Conservation (phyloP, 2,888 invertebrate genomes). For the Strigamia transsilvanica region DNA sequence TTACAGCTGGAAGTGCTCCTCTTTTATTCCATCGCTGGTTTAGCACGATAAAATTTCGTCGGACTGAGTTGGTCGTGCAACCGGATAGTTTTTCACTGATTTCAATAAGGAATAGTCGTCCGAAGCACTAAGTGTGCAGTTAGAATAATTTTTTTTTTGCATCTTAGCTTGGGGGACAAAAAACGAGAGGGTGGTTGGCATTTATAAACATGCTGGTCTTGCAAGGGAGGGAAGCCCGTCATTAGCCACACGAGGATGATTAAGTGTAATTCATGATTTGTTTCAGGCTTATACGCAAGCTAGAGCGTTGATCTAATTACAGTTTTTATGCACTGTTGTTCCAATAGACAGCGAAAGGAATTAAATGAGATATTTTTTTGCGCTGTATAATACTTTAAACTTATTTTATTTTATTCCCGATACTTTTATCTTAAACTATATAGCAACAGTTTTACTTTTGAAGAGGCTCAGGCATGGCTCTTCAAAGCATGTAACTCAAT, state of each 20-base stretch:
- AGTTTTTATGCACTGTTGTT: neutral
- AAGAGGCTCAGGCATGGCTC: slow-evolving; percentile 41
- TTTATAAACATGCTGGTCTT: slow-evolving; percentile 24
- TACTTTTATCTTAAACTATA: slow-evolving; percentile 20
- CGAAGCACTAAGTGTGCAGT: neutral
- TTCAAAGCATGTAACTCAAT: slow-evolving; percentile 47
- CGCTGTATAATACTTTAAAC: neutral
- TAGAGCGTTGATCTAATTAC: slow-evolving; percentile 15
- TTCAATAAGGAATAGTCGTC: neutral
- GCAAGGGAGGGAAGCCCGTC: slow-evolving; percentile 39
- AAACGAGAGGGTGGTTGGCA: neutral
- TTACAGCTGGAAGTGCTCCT: neutral
- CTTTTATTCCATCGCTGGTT: slow-evolving; percentile 16
- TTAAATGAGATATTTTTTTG: neutral
- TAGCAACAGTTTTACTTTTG: slow-evolving; percentile 37
- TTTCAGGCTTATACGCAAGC: slow-evolving; percentile 15
- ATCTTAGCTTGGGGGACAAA: neutral
- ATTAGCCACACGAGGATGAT: slow-evolving; percentile 39
- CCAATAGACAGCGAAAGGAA: neutral
- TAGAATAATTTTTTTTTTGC: neutral
- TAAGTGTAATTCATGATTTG: slow-evolving; percentile 50
- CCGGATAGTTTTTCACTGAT: neutral
- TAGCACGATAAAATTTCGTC: neutral
- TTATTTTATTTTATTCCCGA: neutral
- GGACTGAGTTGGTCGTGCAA: neutral